phyloP scores from a whole-genome alignment of 2,113 vertebrate species.

The Toxotes jaculatrix region DNA sequence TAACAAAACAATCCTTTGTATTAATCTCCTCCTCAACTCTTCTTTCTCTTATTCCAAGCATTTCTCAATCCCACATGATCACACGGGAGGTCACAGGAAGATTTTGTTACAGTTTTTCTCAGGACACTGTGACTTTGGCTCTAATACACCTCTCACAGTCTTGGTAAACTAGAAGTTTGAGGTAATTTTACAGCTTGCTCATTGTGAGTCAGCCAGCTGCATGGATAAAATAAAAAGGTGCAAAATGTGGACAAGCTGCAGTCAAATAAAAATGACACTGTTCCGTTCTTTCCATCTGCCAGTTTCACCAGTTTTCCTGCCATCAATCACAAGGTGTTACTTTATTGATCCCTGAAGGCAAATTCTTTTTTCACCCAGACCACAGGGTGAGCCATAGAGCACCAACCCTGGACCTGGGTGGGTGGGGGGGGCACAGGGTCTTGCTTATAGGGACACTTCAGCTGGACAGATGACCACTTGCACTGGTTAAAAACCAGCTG shows the following conservation, averaged over 20 bases:
- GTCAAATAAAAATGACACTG: background rate
- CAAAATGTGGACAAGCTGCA: background rate
- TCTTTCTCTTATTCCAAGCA: slow-evolving; percentile 4
- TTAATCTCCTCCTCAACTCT: slow-evolving; percentile 23
- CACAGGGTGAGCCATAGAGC: background rate
- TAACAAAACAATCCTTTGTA: slow-evolving; percentile 31
- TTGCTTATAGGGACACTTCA: slow-evolving; percentile 5
- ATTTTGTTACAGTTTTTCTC: slow-evolving; percentile 39
- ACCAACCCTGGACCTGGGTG: background rate
- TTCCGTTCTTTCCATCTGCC: slow-evolving; percentile 12
- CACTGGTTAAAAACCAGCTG: background rate
- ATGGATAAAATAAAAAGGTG: background rate
- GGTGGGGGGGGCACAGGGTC: background rate
- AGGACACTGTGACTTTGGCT: background rate
- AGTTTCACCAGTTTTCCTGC: background rate
- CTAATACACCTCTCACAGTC: background rate
- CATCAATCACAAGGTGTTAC: background rate
- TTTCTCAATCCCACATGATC: background rate
- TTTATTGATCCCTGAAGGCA: slow-evolving; percentile 27
- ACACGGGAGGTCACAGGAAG: slow-evolving; percentile 38
- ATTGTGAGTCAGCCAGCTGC: too few species aligned
- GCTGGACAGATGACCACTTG: background rate
- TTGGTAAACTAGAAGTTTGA: background rate
- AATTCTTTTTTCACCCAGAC: slow-evolving; percentile 22
- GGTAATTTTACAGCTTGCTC: background rate